Base-by-base conservation (phyloP, 2,113 vertebrate species). In the Aphyosemion australe region DNA sequence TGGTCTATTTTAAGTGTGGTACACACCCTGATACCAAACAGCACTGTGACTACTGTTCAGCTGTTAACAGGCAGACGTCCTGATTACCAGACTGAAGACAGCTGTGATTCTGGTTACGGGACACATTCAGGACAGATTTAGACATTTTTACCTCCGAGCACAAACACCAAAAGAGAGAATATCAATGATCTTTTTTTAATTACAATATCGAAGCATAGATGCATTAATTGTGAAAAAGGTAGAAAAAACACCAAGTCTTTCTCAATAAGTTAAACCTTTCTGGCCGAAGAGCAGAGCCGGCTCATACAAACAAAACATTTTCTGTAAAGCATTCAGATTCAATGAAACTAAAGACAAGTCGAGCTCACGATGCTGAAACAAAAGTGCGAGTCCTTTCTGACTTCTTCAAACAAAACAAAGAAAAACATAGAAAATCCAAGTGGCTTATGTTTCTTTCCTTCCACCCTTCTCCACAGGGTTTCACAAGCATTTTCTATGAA, bases 251-350 rank as follows among this genome's bases (percentile, higher is more conserved):
- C 88, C 89, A 85, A 83, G 86, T 93, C 87, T 92, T 92, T 92
- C 91, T 94, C 92, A 95, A 94, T 94, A 94, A 94, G 94, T 95
- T 94, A 95, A 93, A 94, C 90, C 86, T 89, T 87, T 89, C 83
- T 73, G 83, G 89, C 83, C 85, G 62, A 81, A 89, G 84, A 84
- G 72, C 86, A 55, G 76, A 83, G 65, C 66, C 78, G 64, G 84
- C 88, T 91, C 91, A 91, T 91, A 89, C 90, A 92, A 93, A 79
- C 84, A 87, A 87, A 88, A 87, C 88, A 75, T 76, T 67, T 57
- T 79, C 61, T 62, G 14, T 73, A 79, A 87, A 89, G 89, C 85
- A 82, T 89, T 89, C 64, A 86, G 90, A 84, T 78, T 68, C 63
- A 80, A 87, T 15, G 84, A 90, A 84, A 64, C 26, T 69, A 83